Percentiles rank a stretch among this genome's conserved stretches.
Evolutionary conservation across 53 echinoderm and acorn worm genomes (phyloP).

Genomic region (Henricia sp.): DNA sequence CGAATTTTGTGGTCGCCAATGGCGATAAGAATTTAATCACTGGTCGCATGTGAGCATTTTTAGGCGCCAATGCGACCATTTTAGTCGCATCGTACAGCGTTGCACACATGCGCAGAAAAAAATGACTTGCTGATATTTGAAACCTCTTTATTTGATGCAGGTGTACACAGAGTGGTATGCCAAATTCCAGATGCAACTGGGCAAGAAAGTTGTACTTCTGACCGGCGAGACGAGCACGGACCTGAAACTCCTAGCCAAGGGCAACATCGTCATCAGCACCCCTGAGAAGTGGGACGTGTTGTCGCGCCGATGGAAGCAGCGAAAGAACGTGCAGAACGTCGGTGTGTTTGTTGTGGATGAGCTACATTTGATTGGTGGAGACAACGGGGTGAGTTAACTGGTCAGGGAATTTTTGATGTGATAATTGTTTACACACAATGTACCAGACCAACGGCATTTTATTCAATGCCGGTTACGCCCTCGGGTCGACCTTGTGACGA

Average conservation of each 20-base stretch:
- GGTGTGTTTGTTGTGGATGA: constrained; percentile 96
- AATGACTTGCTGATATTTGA: not conserved
- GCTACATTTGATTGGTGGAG: constrained; percentile 95
- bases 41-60: no score
- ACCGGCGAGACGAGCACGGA: constrained; percentile 98
- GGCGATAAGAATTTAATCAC: no score
- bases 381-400: constrained; percentile 87
- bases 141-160: constrained; percentile 32
- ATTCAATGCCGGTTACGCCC: no score
- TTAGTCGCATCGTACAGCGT: no score
- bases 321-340: constrained; percentile 99
- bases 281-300: constrained; percentile 98
- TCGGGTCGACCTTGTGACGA: no score
- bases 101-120: no score
- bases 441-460: no score
- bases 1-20: no score
- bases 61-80: no score
- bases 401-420: no score
- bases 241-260: constrained; percentile 98
- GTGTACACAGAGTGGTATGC: constrained; percentile 98
- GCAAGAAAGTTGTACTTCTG: constrained; percentile 93
- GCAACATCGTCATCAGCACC: constrained; percentile 97
- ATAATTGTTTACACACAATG: no score
- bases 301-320: constrained; percentile 96
- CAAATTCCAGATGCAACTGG: constrained; percentile 99